Evolutionary conservation across 2,113 vertebrate species (phyloP).

Genomic region (Neotoma lepida): DNA sequence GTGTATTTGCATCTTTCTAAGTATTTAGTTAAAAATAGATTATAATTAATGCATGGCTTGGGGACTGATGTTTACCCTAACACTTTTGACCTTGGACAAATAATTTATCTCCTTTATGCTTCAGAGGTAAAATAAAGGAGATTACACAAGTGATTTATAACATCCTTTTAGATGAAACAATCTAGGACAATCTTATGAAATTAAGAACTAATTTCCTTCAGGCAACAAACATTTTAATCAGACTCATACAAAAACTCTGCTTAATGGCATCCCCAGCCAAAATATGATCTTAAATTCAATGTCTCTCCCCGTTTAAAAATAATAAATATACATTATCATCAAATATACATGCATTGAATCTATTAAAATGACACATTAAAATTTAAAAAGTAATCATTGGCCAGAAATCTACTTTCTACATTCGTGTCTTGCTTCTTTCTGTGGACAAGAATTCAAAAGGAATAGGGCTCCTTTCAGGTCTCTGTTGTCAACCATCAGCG

Average conservation of each 20-base stretch:
- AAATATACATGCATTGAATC: not conserved
- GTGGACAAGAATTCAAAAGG: not conserved
- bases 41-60: not conserved
- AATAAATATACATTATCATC: not conserved
- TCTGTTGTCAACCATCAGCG: not conserved
- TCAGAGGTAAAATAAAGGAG: not conserved
- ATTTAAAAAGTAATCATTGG: not conserved
- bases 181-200: slow-evolving; percentile 33
- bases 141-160: slow-evolving; percentile 31
- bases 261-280: not conserved
- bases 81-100: not conserved
- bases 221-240: slow-evolving; percentile 58
- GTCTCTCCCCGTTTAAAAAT: not conserved
- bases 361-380: not conserved
- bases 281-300: slow-evolving; percentile 28
- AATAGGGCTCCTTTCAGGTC: rapidly evolving
- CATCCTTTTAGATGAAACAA: not conserved
- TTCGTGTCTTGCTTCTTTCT: not conserved
- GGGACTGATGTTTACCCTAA: not conserved
- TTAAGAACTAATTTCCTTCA: slow-evolving; percentile 44
- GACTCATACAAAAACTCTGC: slow-evolving; percentile 6
- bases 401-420: not conserved
- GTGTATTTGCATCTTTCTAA: not conserved
- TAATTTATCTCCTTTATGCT: not conserved
- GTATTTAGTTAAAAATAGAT: not conserved